These are phyloP conservation scores for Notamacropus eugenii DNA, from an alignment of 2,797 vertebrate genomes.

Conservation along the genomic window DNA sequence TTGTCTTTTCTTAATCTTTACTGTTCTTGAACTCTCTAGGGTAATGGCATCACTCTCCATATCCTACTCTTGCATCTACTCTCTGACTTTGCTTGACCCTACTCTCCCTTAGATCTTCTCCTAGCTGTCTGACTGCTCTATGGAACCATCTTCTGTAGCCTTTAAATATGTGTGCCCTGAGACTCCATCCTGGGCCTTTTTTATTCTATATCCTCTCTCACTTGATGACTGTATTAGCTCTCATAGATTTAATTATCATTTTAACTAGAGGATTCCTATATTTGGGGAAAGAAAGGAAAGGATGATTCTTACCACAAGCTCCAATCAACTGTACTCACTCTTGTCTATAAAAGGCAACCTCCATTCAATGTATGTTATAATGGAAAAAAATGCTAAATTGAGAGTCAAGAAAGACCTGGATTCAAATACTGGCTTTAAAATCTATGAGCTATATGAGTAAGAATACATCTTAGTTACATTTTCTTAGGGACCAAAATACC, in stretches of 20 bases:
- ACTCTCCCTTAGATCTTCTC: background rate
- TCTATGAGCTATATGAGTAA: background rate
- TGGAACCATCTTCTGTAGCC: background rate
- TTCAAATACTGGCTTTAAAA: background rate
- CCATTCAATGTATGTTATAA: background rate
- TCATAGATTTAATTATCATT: background rate
- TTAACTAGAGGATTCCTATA: background rate
- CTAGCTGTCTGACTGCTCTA: background rate
- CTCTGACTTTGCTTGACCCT: background rate
- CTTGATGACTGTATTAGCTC: background rate
- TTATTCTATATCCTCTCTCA: background rate
- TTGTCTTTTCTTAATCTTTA: background rate
- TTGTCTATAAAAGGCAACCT: background rate
- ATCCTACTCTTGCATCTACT: background rate
- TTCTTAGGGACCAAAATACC: background rate
- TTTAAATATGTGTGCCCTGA: background rate
- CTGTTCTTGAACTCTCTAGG: background rate
- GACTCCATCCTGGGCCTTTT: background rate
- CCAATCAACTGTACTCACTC: background rate
- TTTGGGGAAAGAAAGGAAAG: background rate
- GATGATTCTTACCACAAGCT: background rate
- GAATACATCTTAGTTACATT: background rate
- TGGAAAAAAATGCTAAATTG: background rate
- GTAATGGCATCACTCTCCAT: background rate
- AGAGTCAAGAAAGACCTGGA: background rate